A percentile compares a stretch with the other conserved stretches of the same genome.
Conservation (phyloP, 1,140 invertebrate genomes). For the Harlomillsia oculata region DNA sequence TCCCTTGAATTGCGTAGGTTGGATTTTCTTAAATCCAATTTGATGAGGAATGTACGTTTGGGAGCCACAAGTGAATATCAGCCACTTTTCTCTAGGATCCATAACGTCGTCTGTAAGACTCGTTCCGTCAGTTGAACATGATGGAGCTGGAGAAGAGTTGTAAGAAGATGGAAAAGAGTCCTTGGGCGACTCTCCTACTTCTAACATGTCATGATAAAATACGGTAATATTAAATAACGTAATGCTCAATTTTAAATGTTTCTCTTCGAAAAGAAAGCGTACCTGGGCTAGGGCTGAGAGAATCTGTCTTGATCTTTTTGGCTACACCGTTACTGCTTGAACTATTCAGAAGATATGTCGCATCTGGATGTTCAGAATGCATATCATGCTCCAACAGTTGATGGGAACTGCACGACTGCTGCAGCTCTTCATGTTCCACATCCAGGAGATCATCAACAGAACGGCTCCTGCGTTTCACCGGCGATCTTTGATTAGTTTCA, state of each 20-base stretch:
- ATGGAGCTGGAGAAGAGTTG: background rate
- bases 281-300: constrained; percentile 24
- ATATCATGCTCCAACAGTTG: background rate
- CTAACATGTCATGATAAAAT: too few relatives aligned
- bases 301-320: too few relatives aligned
- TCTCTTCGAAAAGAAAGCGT: too few relatives aligned
- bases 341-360: constrained; percentile 43
- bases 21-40: constrained; percentile 71
- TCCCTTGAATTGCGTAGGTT: constrained; percentile 59
- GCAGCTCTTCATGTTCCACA: background rate
- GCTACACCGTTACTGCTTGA: too few relatives aligned
- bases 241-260: too few relatives aligned
- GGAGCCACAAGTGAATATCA: constrained; percentile 77
- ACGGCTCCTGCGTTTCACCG: constrained; percentile 21
- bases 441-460: background rate
- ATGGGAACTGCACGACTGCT: background rate
- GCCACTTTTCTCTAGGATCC: constrained; percentile 41
- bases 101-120: constrained; percentile 31
- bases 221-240: too few relatives aligned
- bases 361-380: constrained; percentile 34
- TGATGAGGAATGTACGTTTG: constrained; percentile 77
- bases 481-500: constrained; percentile 41
- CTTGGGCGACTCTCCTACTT: too few relatives aligned
- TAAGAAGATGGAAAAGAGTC: too few relatives aligned
- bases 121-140: too few relatives aligned